These are phyloP conservation scores for Sepioteuthis lessoniana DNA, from an alignment of 2,888 invertebrate species.

Conservation along the genomic window DNA sequence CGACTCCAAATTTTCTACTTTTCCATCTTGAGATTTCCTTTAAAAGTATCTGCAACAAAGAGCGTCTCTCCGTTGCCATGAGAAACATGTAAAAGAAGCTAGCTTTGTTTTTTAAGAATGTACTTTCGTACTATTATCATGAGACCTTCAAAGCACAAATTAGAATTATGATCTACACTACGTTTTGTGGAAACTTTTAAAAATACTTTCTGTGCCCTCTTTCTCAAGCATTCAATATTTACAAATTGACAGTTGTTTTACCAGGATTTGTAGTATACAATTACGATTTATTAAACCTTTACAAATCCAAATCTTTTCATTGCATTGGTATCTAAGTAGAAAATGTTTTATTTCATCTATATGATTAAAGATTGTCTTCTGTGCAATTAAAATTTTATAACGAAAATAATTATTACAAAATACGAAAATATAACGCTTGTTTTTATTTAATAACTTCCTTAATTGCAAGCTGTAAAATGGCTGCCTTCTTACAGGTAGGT, in stretches of 20 bases:
- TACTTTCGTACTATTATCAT: not conserved
- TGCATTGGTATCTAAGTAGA: too few species aligned
- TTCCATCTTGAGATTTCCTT: not conserved
- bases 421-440: not conserved
- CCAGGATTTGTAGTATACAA: not conserved
- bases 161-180: not conserved
- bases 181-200: too few species aligned
- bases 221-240: not conserved
- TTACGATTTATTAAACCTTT: too few species aligned
- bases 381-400: not conserved
- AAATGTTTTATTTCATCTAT: not conserved
- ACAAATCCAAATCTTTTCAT: too few species aligned
- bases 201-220: not conserved
- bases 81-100: not conserved
- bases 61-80: not conserved
- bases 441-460: not conserved
- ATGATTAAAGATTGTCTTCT: not conserved
- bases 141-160: not conserved
- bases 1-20: too few species aligned
- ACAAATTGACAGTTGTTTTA: not conserved
- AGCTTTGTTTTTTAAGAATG: not conserved
- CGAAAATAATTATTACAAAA: not conserved
- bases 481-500: conserved; percentile 68
- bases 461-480: conserved; percentile 51
- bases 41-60: conserved; percentile 9